phyloP scores from a whole-genome alignment of 2,888 invertebrate genomes.

The Chrysolina oricalcia region DNA sequence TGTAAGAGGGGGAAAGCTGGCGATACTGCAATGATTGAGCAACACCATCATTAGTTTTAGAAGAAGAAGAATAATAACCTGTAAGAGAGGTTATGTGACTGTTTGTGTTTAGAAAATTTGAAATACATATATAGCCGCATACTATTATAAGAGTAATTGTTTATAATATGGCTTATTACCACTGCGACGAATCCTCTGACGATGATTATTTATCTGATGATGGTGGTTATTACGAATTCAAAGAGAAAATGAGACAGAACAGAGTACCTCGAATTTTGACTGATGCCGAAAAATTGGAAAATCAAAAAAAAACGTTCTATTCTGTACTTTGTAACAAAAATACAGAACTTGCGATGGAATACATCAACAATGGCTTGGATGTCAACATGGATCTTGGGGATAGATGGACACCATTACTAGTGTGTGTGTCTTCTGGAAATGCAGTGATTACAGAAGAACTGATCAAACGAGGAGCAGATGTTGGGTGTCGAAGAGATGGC shows the following conservation, averaged over 20 bases:
- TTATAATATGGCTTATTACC: slow-evolving; percentile 2
- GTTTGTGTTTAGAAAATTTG: neutral
- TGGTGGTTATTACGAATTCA: slow-evolving; percentile 42
- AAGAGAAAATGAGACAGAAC: slow-evolving; percentile 28
- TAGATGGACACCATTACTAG: slow-evolving; percentile 78
- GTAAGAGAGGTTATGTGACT: no score
- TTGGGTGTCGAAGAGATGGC: slow-evolving; percentile 74
- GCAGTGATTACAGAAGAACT: slow-evolving; percentile 73
- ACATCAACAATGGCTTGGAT: slow-evolving; percentile 67
- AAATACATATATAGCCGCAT: neutral
- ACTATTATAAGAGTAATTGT: neutral
- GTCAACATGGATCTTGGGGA: slow-evolving; percentile 72
- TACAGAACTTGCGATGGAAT: slow-evolving; percentile 47
- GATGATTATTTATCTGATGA: slow-evolving; percentile 33
- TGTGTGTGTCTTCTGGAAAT: slow-evolving; percentile 77
- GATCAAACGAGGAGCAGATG: slow-evolving; percentile 75
- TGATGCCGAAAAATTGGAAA: slow-evolving; percentile 48
- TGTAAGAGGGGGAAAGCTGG: no score
- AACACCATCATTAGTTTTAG: no score
- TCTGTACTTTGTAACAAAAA: slow-evolving; percentile 54
- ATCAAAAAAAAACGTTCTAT: slow-evolving; percentile 50
- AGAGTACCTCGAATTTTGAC: slow-evolving; percentile 38
- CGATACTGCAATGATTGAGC: no score
- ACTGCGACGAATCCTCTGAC: slow-evolving; percentile 5
- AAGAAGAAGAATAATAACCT: no score